phyloP scores from a whole-genome alignment of 1,140 invertebrate species.

The Tetramorium alpestre region DNA sequence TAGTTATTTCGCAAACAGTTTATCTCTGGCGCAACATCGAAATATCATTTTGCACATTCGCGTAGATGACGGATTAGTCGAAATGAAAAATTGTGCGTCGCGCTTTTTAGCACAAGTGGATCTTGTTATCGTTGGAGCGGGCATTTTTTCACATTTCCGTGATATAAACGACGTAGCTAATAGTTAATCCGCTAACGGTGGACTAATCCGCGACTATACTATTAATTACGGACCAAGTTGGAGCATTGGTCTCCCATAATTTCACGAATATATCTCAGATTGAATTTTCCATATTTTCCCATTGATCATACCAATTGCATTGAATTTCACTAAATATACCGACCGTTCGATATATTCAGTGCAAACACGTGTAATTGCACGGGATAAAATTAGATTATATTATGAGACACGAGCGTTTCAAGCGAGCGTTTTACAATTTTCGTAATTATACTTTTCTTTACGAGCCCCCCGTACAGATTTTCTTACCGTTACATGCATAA shows the following conservation, averaged over 20 bases:
- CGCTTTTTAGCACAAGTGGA: not conserved
- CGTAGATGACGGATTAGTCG: constrained; percentile 15
- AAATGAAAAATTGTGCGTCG: constrained; percentile 14
- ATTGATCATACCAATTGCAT: constrained; percentile 13
- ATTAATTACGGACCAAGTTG: not conserved
- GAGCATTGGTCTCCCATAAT: not conserved
- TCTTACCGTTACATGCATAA: constrained; percentile 13
- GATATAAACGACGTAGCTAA: not conserved
- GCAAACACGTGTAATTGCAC: not conserved
- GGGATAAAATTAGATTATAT: not conserved
- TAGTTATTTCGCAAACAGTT: constrained; percentile 24
- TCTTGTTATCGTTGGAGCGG: not conserved
- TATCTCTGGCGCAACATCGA: constrained; percentile 7
- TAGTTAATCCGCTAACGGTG: not conserved
- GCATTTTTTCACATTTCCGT: not conserved
- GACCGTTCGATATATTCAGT: not conserved
- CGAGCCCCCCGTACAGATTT: not conserved
- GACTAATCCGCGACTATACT: not conserved
- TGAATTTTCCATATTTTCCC: constrained; percentile 34
- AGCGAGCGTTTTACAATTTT: not conserved
- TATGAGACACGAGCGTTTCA: constrained; percentile 12
- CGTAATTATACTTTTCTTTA: constrained; percentile 50
- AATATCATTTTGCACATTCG: constrained; percentile 9
- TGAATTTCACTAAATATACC: constrained; percentile 27
- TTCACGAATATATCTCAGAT: constrained; percentile 13